phyloP scores from a whole-genome alignment of 2,888 invertebrate species.

The Pandemis heparana region DNA sequence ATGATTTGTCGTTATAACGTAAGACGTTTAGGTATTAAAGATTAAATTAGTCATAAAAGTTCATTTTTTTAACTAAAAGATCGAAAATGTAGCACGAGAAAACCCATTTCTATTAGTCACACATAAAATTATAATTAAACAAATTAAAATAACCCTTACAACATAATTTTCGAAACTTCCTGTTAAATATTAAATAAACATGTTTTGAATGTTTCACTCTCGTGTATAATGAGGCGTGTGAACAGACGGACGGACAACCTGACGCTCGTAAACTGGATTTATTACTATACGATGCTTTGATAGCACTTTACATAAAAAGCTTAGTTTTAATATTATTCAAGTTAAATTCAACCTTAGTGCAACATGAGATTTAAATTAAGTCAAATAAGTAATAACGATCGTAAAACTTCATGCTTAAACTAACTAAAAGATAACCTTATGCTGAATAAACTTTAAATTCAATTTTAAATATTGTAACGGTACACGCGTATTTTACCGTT shows the following conservation, averaged over 20 bases:
- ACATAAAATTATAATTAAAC: background rate
- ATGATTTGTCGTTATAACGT: too few species aligned
- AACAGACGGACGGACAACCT: slow-evolving; percentile 27
- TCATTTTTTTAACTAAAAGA: too few species aligned
- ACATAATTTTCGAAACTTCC: slow-evolving; percentile 5
- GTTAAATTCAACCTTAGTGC: background rate
- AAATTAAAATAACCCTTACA: slow-evolving; percentile 16
- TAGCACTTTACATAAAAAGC: slow-evolving; percentile 17
- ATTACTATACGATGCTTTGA: slow-evolving; percentile 13
- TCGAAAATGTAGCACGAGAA: background rate
- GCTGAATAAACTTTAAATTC: background rate
- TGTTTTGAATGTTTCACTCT: background rate
- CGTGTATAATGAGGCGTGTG: slow-evolving; percentile 30
- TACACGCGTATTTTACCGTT: too few species aligned
- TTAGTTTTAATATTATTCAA: background rate
- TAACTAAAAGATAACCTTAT: background rate
- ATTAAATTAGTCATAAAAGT: background rate
- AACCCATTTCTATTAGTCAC: background rate
- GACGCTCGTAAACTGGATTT: slow-evolving; percentile 26
- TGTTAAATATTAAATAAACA: slow-evolving; percentile 13
- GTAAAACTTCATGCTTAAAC: background rate
- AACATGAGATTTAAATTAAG: background rate
- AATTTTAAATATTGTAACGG: background rate
- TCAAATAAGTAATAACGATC: background rate
- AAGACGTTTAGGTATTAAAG: too few species aligned